These are phyloP conservation scores for Coregonus sp. DNA, from an alignment of 2,797 vertebrate species.

Conservation along the genomic window DNA sequence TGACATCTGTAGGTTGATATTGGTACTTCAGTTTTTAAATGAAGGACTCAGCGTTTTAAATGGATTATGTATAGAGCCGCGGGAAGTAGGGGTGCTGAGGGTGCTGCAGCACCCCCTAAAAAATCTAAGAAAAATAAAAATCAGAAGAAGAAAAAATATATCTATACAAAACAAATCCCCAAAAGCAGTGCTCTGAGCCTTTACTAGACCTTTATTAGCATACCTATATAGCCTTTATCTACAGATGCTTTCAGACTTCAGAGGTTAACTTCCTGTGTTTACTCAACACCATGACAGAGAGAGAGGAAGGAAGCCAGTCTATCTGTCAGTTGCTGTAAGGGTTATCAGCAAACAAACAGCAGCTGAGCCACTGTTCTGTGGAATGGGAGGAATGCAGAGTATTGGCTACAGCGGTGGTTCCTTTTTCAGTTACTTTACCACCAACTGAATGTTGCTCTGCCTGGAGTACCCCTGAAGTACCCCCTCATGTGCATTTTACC, in stretches of 20 bases:
- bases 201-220: background rate
- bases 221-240: background rate
- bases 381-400: slow-evolving; percentile 41
- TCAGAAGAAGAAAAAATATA: no score
- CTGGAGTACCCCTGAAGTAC: no score
- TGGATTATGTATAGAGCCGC: no score
- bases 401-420: slow-evolving; percentile 26
- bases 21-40: background rate
- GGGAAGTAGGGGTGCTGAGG: no score
- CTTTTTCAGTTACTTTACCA: no score
- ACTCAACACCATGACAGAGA: slow-evolving; percentile 26
- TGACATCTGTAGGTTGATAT: slow-evolving; percentile 57
- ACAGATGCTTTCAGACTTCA: slow-evolving; percentile 19
- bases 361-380: slow-evolving; percentile 32
- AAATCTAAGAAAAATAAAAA: no score
- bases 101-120: no score
- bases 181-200: background rate
- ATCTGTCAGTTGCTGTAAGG: slow-evolving; percentile 38
- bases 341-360: slow-evolving; percentile 56
- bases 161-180: background rate
- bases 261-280: slow-evolving; percentile 22
- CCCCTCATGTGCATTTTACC: no score
- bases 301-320: slow-evolving; percentile 22
- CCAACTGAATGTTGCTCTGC: no score
- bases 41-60: no score